Conservation (phyloP, 1,140 invertebrate genomes). For the Stegodyphus dumicola region DNA sequence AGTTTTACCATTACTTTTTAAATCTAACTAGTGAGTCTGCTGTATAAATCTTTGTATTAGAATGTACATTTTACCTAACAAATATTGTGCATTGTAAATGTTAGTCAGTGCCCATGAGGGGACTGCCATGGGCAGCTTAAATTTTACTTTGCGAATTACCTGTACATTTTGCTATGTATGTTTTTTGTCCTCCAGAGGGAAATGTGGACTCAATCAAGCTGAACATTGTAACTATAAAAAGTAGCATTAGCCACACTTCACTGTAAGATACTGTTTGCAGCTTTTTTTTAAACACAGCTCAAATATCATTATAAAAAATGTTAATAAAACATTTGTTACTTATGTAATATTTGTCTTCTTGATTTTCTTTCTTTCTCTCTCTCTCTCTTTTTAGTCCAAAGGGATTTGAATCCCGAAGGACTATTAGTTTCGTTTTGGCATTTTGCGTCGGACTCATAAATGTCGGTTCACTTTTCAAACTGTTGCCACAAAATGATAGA, state of each 20-base stretch:
- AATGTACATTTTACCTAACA: not conserved
- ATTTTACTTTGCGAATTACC: not conserved
- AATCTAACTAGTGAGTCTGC: not conserved
- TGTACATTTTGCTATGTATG: not conserved
- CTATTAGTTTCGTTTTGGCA: too few relatives aligned
- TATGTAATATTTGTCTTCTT: constrained; percentile 3
- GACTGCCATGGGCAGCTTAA: not conserved
- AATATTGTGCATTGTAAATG: not conserved
- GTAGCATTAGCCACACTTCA: not conserved
- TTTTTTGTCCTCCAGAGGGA: not conserved
- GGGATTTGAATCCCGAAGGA: too few relatives aligned
- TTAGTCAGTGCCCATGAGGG: not conserved
- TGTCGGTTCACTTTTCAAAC: too few relatives aligned
- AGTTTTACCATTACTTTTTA: too few relatives aligned
- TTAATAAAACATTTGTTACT: constrained; percentile 53
- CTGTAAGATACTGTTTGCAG: constrained; percentile 32
- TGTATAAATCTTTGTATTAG: not conserved
- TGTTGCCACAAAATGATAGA: too few relatives aligned
- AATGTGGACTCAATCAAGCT: not conserved
- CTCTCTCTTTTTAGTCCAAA: too few relatives aligned
- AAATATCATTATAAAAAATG: constrained; percentile 6
- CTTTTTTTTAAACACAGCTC: constrained; percentile 25
- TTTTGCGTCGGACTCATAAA: too few relatives aligned
- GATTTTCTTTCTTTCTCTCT: too few relatives aligned
- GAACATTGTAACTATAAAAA: not conserved